phyloP scores from a whole-genome alignment of 2,888 invertebrate genomes.

The Pilophorus perplexus region DNA sequence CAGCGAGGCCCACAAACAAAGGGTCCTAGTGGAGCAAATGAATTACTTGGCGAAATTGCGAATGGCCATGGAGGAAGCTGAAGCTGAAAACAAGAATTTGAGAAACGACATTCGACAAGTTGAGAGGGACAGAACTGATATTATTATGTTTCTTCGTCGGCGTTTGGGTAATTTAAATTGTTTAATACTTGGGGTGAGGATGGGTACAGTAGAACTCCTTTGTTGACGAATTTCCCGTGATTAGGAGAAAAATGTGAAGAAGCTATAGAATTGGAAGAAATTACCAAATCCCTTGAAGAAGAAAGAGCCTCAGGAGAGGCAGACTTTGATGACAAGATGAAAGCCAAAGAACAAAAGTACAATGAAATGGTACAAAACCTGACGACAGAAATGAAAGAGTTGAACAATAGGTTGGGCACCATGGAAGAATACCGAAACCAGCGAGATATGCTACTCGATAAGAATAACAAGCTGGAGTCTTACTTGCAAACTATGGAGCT shows the following conservation, averaged over 20 bases:
- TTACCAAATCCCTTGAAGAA: not conserved
- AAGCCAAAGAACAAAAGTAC: not conserved
- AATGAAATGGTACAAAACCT: slow-evolving; percentile 8
- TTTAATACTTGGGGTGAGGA: too few species aligned
- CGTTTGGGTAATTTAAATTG: too few species aligned
- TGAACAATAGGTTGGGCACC: not conserved
- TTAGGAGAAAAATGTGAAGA: slow-evolving; percentile 25
- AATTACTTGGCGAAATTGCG: slow-evolving; percentile 5
- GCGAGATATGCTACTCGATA: slow-evolving; percentile 14
- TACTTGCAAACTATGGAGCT: slow-evolving; percentile 19
- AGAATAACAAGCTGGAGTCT: slow-evolving; percentile 21
- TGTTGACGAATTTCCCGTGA: too few species aligned
- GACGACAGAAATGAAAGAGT: slow-evolving; percentile 13
- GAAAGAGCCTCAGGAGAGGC: not conserved
- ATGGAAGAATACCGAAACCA: slow-evolving; percentile 17
- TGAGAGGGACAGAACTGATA: slow-evolving; percentile 4
- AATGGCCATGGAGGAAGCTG: not conserved
- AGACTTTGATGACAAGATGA: not conserved
- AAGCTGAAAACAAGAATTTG: not conserved
- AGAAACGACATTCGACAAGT: slow-evolving; percentile 16
- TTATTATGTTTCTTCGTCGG: slow-evolving; percentile 1
- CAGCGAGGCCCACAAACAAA: not conserved
- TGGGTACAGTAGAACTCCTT: too few species aligned
- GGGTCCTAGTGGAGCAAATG: not conserved
- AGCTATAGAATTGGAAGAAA: slow-evolving; percentile 1